phyloP scores from a whole-genome alignment of 53 echinoderm and acorn worm species.

The Temnopleurus reevesii region DNA sequence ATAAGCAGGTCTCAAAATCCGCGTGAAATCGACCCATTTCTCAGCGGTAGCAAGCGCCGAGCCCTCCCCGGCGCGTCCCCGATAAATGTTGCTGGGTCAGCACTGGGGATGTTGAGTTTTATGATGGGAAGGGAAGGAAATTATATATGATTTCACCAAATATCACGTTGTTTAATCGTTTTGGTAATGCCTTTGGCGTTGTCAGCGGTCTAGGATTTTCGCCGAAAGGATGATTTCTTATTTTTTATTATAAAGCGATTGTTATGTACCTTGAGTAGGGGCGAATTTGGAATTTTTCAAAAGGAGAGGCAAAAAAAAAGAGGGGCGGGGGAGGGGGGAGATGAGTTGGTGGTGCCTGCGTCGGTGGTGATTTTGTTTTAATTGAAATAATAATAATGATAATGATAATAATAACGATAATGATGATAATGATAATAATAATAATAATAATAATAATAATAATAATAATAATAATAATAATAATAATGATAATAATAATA shows the following conservation, averaged over 20 bases:
- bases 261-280: too few species aligned
- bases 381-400: background rate
- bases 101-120: background rate
- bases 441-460: background rate
- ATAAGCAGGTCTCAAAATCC: background rate
- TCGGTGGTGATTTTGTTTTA: background rate
- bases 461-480: slow-evolving; percentile 17
- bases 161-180: background rate
- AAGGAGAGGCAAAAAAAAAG: too few species aligned
- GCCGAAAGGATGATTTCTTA: background rate
- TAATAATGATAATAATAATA: background rate
- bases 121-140: background rate
- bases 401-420: slow-evolving; percentile 1
- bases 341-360: background rate
- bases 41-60: background rate
- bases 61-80: background rate
- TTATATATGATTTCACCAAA: background rate
- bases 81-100: slow-evolving; percentile 1
- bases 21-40: slow-evolving; percentile 29
- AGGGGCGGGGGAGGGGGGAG: too few species aligned
- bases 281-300: too few species aligned
- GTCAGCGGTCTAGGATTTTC: background rate
- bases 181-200: background rate
- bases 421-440: slow-evolving; percentile 7
- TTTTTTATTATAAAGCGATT: too few species aligned